Evolutionary conservation across 1,140 invertebrate genomes (phyloP), one percentile per base, ranked within the genome.

Genomic region (Brachionus calyciflorus): DNA sequence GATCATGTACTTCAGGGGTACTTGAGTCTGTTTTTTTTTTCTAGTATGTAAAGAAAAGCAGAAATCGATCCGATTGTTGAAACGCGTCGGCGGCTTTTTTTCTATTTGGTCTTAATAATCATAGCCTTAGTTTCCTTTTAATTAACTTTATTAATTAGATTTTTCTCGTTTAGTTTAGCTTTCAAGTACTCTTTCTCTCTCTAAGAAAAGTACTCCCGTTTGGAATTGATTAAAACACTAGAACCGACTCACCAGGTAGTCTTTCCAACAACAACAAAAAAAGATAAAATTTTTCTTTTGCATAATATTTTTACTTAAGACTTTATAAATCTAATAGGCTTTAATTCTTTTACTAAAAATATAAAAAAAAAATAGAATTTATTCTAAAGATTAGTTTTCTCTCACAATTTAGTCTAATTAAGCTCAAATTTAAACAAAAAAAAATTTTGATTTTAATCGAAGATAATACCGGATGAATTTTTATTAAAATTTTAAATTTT

Each of bases 121-220:
- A 14, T 7, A 14, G 9, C n/a, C 44, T 46, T 46, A 37, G 33
- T 37, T 37, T 37, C 37, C 28, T 60, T 60, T 33, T 60, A 60
- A 60, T 60, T 60, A 60, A 60, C 55, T 60, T 33, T 65, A 65
- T 65, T 65, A 65, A 65, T 65, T 65, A 65, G 37, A 65, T 65
- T 65, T 65, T 44, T 17, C 40, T 65, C 60, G 60, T 65, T 44
- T 41, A 44, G 37, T 65, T 65, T 65, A 24, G 19, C 37, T 46
- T 65, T 65, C 60, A 28, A 65, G 60, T 26, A n/a, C 40, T 44
- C 33, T 65, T 46, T 14, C 3, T n/a, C n/a, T n/a, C n/a, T n/a
- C n/a, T n/a, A n/a, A n/a, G n/a, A n/a, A n/a, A n/a, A 14, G n/a
- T 46, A 14, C 5, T 14, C 14, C 44, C 44, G 3, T 46, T 46